These are phyloP conservation scores for Lasioglossum oenotherae DNA, from an alignment of 2,888 invertebrate genomes.

Conservation along the genomic window DNA sequence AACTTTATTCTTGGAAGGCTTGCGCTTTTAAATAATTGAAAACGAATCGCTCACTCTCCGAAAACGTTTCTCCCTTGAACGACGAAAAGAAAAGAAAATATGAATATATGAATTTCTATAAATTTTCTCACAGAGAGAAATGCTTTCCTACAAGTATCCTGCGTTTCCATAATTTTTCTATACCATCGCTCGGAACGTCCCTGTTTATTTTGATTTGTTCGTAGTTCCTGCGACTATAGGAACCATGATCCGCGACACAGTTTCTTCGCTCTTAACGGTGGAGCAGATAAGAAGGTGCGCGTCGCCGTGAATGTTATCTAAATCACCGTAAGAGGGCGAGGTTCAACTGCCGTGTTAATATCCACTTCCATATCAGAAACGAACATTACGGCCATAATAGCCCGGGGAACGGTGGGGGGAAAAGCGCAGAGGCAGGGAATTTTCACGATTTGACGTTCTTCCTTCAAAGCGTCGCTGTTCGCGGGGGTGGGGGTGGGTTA, in stretches of 20 bases:
- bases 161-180: background rate
- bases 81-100: background rate
- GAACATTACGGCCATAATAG: background rate
- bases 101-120: background rate
- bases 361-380: slow-evolving; percentile 11
- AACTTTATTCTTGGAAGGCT: background rate
- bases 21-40: background rate
- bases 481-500: background rate
- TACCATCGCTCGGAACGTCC: background rate
- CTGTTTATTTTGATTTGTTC: background rate
- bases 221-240: background rate
- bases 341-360: slow-evolving; percentile 10
- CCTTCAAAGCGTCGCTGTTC: background rate
- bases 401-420: background rate
- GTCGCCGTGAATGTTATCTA: background rate
- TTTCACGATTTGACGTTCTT: slow-evolving; percentile 32
- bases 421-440: background rate
- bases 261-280: background rate
- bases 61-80: background rate
- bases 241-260: background rate
- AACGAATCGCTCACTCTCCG: background rate
- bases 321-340: slow-evolving; percentile 3
- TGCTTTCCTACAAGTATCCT: background rate
- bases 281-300: background rate
- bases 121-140: background rate